Base-by-base conservation (phyloP, 2,113 vertebrate genomes). In the Verasper variegatus region DNA sequence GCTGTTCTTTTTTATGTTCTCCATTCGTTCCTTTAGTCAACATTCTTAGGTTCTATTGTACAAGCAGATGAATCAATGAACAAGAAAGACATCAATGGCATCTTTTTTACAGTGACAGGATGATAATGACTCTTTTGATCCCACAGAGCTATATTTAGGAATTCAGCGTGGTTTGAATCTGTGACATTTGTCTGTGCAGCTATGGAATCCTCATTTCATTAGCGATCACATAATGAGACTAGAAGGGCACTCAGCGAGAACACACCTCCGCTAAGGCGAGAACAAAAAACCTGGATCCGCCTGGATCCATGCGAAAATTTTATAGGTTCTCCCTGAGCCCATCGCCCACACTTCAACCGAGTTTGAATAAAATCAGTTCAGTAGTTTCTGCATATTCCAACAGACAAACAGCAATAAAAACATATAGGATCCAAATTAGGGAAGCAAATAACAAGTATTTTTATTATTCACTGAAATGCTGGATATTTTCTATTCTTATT, bases 101-200 rank as follows among this genome's bases (percentile, higher is more conserved):
- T 40, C 26, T 14, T 56, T 21, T n/a, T 42, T 27, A 68, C 52
- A 69, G 35, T 27, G 68, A 80, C 51, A 74, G 40, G n/a, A 60
- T 63, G 68, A 74, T 66, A 42, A 74, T 35, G 69, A 74, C 60
- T 72, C 45, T 9, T 54, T 54, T 62, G 18, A 24, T 21, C 11
- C 70, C 27, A 54, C 4, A 1, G 17, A 71, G 66, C 24, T 83
- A 77, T 42, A 59, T 49, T 58, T 77, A 76, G 72, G 13, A 18
- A 13, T 20, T 51, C 35, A 75, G 45, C 11, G 42, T 23, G 20
- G 23, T 11, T 54, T 35, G 5, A n/a, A 66, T 76, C 45, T 26
- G 10, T 51, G 68, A 58, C 52, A 24, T 51, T 64, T 42, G 10
- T 54, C 20, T 42, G 12, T 52, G 21, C 12, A 63, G 40, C 49